A percentile compares a stretch with the other conserved stretches of the same genome.
Evolutionary conservation across 2,113 vertebrate species (phyloP).

Genomic region (Xyrauchen texanus): DNA sequence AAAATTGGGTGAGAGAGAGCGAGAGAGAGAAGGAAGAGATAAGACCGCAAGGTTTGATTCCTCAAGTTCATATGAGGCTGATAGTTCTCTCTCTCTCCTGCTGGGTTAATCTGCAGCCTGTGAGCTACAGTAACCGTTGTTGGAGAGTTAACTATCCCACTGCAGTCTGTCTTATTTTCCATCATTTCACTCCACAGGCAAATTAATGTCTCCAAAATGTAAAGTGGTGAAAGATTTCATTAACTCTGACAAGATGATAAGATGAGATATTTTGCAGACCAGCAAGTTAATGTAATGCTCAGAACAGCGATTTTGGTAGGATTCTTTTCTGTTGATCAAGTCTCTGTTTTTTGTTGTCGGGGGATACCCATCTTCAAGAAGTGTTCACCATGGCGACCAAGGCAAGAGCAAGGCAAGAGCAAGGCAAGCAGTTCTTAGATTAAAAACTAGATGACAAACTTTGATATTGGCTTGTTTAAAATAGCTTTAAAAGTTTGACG

Average conservation of each 20-base stretch:
- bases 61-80: background rate
- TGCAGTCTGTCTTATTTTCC: background rate
- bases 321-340: background rate
- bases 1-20: constrained; percentile 11
- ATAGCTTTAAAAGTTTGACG: no score
- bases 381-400: background rate
- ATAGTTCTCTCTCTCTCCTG: background rate
- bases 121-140: constrained; percentile 17
- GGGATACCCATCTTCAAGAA: background rate
- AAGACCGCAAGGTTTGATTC: background rate
- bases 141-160: constrained; percentile 5
- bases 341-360: background rate
- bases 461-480: no score
- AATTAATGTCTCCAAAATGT: constrained; percentile 1
- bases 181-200: constrained; percentile 30
- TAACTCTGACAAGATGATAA: background rate
- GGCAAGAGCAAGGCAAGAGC: background rate
- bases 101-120: constrained; percentile 23
- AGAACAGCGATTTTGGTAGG: background rate
- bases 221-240: background rate
- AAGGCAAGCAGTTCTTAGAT: background rate
- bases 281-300: background rate
- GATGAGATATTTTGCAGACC: constrained; percentile 4
- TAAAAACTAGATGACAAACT: no score
- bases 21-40: constrained; percentile 13